Conservation (phyloP, 2,888 invertebrate genomes). For the Hydrotaea cyrtoneurina region DNA sequence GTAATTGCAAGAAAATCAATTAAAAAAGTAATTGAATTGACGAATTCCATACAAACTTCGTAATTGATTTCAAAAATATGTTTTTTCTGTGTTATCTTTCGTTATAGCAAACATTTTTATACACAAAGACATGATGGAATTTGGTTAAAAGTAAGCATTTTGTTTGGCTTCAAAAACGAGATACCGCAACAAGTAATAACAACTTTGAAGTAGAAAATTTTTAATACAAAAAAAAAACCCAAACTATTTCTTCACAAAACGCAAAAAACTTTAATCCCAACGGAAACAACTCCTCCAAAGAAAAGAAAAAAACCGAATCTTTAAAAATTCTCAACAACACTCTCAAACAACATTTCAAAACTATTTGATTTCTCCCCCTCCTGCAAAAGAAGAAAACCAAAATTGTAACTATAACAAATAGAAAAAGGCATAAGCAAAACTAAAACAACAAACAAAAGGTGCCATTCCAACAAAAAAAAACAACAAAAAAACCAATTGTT, state of each 20-base stretch:
- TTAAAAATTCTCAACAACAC: constrained; percentile 4
- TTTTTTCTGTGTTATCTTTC: neutral
- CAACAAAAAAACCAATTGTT: neutral
- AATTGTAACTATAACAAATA: neutral
- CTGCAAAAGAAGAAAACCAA: neutral
- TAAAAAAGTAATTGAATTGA: no score
- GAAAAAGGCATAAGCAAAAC: neutral
- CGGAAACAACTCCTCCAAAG: constrained; percentile 1
- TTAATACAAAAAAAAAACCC: constrained; percentile 40
- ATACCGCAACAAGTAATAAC: constrained; percentile 35
- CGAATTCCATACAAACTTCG: no score
- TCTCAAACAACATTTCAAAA: constrained; percentile 10
- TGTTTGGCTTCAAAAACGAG: constrained; percentile 32
- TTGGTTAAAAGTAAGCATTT: constrained; percentile 74
- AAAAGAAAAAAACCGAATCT: constrained; percentile 31
- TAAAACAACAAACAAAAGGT: neutral
- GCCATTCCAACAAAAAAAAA: neutral
- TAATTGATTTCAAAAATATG: no score
- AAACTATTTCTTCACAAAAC: constrained; percentile 44
- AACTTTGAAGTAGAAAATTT: constrained; percentile 51
- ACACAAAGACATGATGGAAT: constrained; percentile 80
- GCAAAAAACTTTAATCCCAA: constrained; percentile 32
- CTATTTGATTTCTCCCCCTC: constrained; percentile 11
- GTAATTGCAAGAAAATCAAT: no score
- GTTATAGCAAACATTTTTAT: constrained; percentile 77